A percentile compares a stretch with the other conserved stretches of the same genome.
Conservation (phyloP, 2,113 vertebrate genomes). For the Nothobranchius kuhntae region DNA sequence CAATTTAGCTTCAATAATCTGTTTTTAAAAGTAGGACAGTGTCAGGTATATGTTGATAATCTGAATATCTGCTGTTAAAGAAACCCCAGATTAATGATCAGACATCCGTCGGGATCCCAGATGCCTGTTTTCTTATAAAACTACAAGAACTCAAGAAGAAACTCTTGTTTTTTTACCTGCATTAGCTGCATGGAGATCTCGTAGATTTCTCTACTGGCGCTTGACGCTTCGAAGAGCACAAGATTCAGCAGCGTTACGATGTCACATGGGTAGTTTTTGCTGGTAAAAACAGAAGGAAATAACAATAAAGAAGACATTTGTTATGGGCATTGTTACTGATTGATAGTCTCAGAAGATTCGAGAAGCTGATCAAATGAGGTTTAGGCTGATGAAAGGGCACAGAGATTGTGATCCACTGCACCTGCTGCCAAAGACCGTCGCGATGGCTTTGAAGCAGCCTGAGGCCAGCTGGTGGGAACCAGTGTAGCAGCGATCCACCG, state of each 20-base stretch:
- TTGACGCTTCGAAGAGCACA: slow-evolving; percentile 95
- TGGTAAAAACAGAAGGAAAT: slow-evolving; percentile 26
- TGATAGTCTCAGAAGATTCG: too few relatives aligned
- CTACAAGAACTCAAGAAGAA: not conserved
- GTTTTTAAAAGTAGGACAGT: slow-evolving; percentile 6
- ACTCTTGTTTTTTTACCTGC: slow-evolving; percentile 80
- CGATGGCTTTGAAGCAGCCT: slow-evolving; percentile 97
- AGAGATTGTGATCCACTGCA: slow-evolving; percentile 54
- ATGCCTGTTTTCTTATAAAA: not conserved
- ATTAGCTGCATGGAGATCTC: slow-evolving; percentile 99
- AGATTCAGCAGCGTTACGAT: slow-evolving; percentile 93
- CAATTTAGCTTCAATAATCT: slow-evolving; percentile 94
- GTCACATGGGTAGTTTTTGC: slow-evolving; percentile 94
- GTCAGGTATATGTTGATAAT: not conserved
- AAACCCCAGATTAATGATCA: too few relatives aligned
- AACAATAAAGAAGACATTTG: not conserved
- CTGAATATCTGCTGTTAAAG: not conserved
- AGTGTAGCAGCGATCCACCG: slow-evolving; percentile 96
- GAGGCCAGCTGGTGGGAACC: slow-evolving; percentile 95
- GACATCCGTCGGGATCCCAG: not conserved
- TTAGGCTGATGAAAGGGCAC: not conserved
- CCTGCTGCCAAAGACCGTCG: slow-evolving; percentile 96
- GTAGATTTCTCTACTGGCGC: slow-evolving; percentile 95
- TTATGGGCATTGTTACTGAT: too few relatives aligned
- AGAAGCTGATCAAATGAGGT: not conserved